Conservation (phyloP, 1,140 invertebrate species). For the Listronotus oregonensis region DNA sequence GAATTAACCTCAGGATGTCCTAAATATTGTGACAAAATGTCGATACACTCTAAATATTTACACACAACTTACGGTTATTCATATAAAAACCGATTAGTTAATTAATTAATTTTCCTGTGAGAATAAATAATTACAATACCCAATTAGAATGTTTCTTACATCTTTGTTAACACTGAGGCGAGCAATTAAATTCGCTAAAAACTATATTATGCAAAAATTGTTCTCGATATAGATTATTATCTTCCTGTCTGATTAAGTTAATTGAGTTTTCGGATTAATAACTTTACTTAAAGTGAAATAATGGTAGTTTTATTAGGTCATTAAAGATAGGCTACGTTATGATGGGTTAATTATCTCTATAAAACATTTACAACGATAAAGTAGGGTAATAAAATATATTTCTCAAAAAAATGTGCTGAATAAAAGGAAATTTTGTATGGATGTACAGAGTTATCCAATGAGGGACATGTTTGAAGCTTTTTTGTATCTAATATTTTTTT, state of each 20-base stretch:
- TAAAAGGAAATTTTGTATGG: no score
- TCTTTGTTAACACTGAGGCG: conserved; percentile 13
- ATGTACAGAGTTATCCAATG: no score
- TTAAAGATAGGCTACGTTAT: conserved; percentile 1
- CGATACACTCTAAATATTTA: no score
- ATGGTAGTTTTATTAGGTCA: conserved; percentile 11
- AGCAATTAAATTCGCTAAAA: conserved; percentile 9
- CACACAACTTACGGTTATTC: no score
- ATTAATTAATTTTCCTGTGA: not conserved
- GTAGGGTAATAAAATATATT: no score
- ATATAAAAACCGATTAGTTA: not conserved
- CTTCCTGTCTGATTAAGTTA: conserved; percentile 23
- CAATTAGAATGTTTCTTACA: conserved; percentile 7
- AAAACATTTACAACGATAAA: no score
- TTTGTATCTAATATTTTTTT: no score
- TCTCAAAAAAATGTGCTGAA: no score
- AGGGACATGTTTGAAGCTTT: no score
- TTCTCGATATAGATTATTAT: conserved; percentile 9
- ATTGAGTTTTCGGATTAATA: conserved; percentile 28
- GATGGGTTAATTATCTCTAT: no score
- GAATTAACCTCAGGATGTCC: no score
- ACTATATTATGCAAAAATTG: conserved; percentile 15
- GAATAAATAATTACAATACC: conserved; percentile 6
- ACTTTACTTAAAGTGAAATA: conserved; percentile 15
- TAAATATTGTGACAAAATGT: no score